phyloP scores from a whole-genome alignment of 2,113 vertebrate genomes.

The Gavialis gangeticus region DNA sequence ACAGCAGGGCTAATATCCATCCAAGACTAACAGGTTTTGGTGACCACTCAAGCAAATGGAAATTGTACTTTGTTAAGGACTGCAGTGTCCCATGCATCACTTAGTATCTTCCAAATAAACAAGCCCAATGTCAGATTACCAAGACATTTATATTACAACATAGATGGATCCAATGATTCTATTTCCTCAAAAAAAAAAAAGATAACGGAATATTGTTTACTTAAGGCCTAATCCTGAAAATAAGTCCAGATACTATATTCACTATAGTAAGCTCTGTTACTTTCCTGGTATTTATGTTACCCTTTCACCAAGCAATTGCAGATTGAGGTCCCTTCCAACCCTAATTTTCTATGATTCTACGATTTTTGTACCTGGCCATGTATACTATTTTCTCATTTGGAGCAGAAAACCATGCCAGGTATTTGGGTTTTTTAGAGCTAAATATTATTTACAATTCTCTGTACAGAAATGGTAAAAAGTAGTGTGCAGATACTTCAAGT shows the following conservation, averaged over 20 bases:
- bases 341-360: too few relatives aligned
- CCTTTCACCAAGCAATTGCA: background rate
- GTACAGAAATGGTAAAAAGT: background rate
- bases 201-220: too few relatives aligned
- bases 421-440: background rate
- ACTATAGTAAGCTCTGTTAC: background rate
- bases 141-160: background rate
- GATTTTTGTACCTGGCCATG: background rate
- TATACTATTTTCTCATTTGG: background rate
- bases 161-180: background rate
- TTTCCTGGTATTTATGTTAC: background rate
- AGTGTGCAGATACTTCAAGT: background rate
- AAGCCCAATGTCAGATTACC: background rate
- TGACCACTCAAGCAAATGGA: background rate
- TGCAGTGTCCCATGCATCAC: background rate
- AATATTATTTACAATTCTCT: background rate
- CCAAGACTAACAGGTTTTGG: too few relatives aligned
- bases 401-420: background rate
- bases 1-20: background rate
- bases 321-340: too few relatives aligned
- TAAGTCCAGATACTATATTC: fast-evolving
- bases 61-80: background rate
- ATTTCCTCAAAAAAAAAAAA: too few relatives aligned
- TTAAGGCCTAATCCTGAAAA: background rate
- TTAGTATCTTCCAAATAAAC: background rate